Evolutionary conservation across 2,888 invertebrate genomes (phyloP).

Genomic region (Hypselothyrea guttata): DNA sequence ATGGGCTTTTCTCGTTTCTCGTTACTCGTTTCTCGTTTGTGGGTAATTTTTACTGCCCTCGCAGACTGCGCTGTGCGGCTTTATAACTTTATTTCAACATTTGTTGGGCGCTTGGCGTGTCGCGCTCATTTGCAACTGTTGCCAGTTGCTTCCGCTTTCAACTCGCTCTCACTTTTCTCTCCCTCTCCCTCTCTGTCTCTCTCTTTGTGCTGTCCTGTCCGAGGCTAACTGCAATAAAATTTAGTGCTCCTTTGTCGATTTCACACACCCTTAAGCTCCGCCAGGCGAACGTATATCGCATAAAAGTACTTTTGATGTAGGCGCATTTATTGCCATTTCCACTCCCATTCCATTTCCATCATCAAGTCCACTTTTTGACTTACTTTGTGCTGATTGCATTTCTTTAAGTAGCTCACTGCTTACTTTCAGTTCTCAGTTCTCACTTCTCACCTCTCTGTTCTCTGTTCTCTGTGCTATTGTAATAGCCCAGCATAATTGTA

Average conservation of each 20-base stretch:
- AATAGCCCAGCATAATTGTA: constrained; percentile 35
- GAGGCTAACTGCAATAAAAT: constrained; percentile 60
- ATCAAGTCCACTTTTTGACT: constrained; percentile 46
- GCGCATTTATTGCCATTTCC: constrained; percentile 26
- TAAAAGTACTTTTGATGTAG: constrained; percentile 20
- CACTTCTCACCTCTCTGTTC: constrained; percentile 21
- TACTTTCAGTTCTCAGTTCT: constrained; percentile 27
- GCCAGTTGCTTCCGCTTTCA: constrained; percentile 20
- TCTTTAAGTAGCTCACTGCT: constrained; percentile 54
- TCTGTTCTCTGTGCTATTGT: neutral
- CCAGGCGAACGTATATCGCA: constrained; percentile 16
- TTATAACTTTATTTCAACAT: constrained; percentile 68
- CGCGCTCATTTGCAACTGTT: constrained; percentile 66
- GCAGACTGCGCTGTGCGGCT: constrained; percentile 45
- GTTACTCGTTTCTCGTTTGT: constrained; percentile 1
- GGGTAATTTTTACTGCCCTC: constrained; percentile 50
- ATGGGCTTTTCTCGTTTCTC: no score
- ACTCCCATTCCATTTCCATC: constrained; percentile 19
- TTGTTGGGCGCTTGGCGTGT: constrained; percentile 53
- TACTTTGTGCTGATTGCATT: constrained; percentile 72
- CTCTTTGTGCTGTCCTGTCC: neutral
- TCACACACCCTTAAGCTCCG: constrained; percentile 57
- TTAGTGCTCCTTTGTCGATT: constrained; percentile 69
- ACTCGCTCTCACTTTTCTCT: neutral
- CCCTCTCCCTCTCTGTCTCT: neutral